Base-by-base conservation (phyloP, 2,888 invertebrate genomes). In the Dorcus parallelipipedus region DNA sequence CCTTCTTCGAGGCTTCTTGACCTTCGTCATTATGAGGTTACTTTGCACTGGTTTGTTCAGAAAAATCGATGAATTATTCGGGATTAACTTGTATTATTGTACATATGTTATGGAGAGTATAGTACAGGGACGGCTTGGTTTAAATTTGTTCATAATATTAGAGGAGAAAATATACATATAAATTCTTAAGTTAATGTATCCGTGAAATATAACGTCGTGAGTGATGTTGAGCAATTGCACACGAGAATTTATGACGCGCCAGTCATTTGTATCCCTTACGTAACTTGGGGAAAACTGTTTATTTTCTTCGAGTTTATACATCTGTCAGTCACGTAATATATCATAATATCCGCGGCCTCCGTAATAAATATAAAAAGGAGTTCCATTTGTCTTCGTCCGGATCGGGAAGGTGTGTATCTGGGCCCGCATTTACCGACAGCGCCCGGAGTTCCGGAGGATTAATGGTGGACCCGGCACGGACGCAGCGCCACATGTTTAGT, bases 321-420 rank as follows among this genome's bases (percentile, higher is more conserved):
- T 47, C 50, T 49, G 57, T 52, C 52, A 43, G 57, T 47, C 20
- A 33, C 49, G 58, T 43, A 54, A 58, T 58, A 54, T 58, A 58
- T 58, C 58, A 58, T 58, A 58, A 52, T 52, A 43, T 54, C 53
- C 52, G 54, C 49, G 53, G 56, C 58, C 50, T 54, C 45, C 45
- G 45, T 51, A 39, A 50, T 56, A 50, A 50, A 50, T 56, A 56
- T 50, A 26, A 51, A 56, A 56, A 47, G 45, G 41, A 26, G 10
- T 10, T 56, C 38, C 56, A 56, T 56, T 56, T 50, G 56, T 56
- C 56, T 56, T 56, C 45, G 50, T 56, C 45, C 38, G 45, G 45
- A 6, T 41, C 33, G 42, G 47, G 10, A 56, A 56, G 56, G 56
- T 56, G 56, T 38, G 56, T 40, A 50, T 50, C 51, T 42, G 49